These are phyloP conservation scores for Seriola rivoliana DNA, from an alignment of 2,113 vertebrate genomes.

Conservation along the genomic window DNA sequence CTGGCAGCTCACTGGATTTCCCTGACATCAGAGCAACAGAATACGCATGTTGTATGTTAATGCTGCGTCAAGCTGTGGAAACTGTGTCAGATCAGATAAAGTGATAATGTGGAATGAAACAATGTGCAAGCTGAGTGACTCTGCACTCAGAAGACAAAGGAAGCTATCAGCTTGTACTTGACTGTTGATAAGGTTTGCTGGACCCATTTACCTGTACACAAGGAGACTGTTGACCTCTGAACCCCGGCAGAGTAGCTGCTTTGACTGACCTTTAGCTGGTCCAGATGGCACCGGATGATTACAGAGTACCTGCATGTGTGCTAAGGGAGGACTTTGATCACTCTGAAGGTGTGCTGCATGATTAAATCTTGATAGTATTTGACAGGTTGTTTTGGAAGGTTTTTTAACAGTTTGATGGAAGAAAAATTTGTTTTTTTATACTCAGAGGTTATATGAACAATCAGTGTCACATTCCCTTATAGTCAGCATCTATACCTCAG, in stretches of 20 bases:
- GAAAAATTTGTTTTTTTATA: neutral
- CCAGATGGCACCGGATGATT: conserved; percentile 41
- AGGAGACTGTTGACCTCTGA: conserved; percentile 67
- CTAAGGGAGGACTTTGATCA: conserved; percentile 42
- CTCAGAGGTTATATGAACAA: neutral
- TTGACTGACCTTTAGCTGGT: conserved; percentile 62
- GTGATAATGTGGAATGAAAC: conserved; percentile 50
- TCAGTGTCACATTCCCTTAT: neutral
- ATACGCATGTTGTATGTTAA: conserved; percentile 45
- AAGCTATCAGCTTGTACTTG: conserved; percentile 37
- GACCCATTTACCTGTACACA: conserved; percentile 51
- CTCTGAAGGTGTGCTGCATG: conserved; percentile 8
- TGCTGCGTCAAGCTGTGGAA: conserved; percentile 58
- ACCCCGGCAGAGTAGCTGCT: conserved; percentile 56
- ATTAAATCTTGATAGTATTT: neutral
- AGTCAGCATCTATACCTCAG: too few species aligned
- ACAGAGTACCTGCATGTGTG: conserved; percentile 31
- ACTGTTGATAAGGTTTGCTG: conserved; percentile 44
- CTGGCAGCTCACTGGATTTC: conserved; percentile 38
- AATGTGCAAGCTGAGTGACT: conserved; percentile 28
- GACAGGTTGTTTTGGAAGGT: neutral
- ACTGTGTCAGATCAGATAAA: conserved; percentile 72
- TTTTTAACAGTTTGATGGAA: neutral
- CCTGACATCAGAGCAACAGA: conserved; percentile 35
- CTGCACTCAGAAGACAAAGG: conserved; percentile 24